phyloP scores from a whole-genome alignment of 2,888 invertebrate genomes.

The Eucriotettix oculatus region DNA sequence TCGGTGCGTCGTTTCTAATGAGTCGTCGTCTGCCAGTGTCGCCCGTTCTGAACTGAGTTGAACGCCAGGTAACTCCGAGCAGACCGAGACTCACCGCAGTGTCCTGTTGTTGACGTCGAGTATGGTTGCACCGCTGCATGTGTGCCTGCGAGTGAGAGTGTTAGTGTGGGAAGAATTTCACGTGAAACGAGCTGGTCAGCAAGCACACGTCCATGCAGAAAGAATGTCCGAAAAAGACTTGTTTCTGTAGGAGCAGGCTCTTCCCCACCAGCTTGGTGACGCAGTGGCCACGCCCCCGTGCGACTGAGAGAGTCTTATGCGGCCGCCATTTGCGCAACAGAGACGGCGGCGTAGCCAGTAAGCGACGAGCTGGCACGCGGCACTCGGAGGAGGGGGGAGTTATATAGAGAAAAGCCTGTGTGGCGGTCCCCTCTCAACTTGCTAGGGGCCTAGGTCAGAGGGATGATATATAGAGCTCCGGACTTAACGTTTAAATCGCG shows the following conservation, averaged over 20 bases:
- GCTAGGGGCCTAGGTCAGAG: constrained; percentile 20
- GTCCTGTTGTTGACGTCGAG: too few species aligned
- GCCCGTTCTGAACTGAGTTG: too few species aligned
- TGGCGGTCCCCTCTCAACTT: constrained; percentile 9
- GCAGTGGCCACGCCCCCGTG: background rate
- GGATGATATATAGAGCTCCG: constrained; percentile 58
- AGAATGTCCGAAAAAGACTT: constrained; percentile 8
- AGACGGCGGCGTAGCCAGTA: background rate
- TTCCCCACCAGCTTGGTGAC: background rate
- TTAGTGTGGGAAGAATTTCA: too few species aligned
- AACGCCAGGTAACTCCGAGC: too few species aligned
- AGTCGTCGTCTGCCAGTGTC: too few species aligned
- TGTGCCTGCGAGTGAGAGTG: too few species aligned
- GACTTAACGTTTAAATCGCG: constrained; percentile 57
- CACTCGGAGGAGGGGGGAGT: background rate
- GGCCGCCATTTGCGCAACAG: too few species aligned
- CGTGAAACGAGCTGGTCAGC: background rate
- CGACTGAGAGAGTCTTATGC: too few species aligned
- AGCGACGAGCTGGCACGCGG: background rate
- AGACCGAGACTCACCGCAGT: too few species aligned
- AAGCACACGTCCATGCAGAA: constrained; percentile 6
- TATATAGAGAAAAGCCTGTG: background rate
- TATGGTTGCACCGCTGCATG: too few species aligned
- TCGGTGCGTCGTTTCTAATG: too few species aligned
- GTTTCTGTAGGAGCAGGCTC: background rate